phyloP scores from a whole-genome alignment of 2,797 vertebrate genomes.

The Pangasius macronema region DNA sequence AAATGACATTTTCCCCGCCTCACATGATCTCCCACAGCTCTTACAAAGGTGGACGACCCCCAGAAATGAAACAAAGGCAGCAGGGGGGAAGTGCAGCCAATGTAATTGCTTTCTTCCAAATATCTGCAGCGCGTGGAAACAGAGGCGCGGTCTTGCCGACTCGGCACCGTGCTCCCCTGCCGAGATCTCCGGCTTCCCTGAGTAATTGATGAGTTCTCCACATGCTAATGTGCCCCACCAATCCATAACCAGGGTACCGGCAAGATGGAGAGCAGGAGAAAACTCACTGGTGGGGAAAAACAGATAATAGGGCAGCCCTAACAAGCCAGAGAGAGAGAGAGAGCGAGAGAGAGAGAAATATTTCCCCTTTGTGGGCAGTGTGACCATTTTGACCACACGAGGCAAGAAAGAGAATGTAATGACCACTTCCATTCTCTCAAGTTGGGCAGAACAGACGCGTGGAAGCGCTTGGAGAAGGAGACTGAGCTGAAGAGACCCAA shows the following conservation, averaged over 20 bases:
- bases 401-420: constrained; percentile 26
- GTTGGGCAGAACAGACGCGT: constrained; percentile 3
- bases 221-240: constrained; percentile 65
- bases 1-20: neutral
- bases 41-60: constrained; percentile 32
- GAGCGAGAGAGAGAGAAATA: neutral
- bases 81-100: constrained; percentile 43
- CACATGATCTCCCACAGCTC: constrained; percentile 28
- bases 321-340: constrained; percentile 44
- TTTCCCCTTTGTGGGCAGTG: constrained; percentile 15
- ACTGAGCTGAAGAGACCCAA: constrained; percentile 28
- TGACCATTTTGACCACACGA: constrained; percentile 54
- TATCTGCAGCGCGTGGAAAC: constrained; percentile 62
- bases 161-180: constrained; percentile 59
- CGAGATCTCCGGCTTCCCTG: constrained; percentile 57
- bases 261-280: constrained; percentile 60
- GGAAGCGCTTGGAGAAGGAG: constrained; percentile 20
- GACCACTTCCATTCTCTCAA: constrained; percentile 37
- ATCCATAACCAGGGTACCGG: constrained; percentile 68
- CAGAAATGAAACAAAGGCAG: constrained; percentile 50
- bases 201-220: constrained; percentile 69
- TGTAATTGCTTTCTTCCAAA: constrained; percentile 61
- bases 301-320: constrained; percentile 61
- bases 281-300: constrained; percentile 47
- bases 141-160: constrained; percentile 52